Percentiles rank a stretch among this genome's conserved stretches.
Evolutionary conservation across 2,888 invertebrate genomes (phyloP).

Genomic region (Serripes groenlandicus): DNA sequence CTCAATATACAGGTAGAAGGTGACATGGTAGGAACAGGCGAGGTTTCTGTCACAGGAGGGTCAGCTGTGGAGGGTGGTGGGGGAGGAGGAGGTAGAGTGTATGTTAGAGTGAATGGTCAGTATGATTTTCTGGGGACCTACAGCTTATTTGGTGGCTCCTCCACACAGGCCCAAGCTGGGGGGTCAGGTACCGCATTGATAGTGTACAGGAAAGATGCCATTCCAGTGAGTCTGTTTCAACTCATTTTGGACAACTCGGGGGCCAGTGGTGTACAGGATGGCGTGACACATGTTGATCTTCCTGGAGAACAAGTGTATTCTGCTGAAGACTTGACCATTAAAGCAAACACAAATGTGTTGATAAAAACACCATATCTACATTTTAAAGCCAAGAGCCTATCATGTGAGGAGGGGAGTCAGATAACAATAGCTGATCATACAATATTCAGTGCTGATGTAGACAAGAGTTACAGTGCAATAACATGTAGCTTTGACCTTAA

Average conservation of each 20-base stretch:
- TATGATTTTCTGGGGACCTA: conserved; percentile 72
- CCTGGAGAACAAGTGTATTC: conserved; percentile 18
- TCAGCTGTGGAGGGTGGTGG: conserved; percentile 65
- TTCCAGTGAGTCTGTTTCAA: conserved; percentile 38
- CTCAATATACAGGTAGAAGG: conserved; percentile 45
- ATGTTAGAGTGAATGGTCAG: conserved; percentile 50
- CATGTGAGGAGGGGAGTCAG: conserved; percentile 66
- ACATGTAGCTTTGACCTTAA: conserved; percentile 74
- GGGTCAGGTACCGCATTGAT: conserved; percentile 75
- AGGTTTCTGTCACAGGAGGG: conserved; percentile 69
- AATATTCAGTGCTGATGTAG: conserved; percentile 72
- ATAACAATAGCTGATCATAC: conserved; percentile 70
- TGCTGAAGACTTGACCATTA: conserved; percentile 64
- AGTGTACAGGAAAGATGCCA: conserved; percentile 33
- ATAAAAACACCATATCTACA: conserved; percentile 58
- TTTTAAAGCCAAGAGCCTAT: conserved; percentile 66
- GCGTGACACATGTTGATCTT: conserved; percentile 66
- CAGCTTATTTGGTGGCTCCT: conserved; percentile 68
- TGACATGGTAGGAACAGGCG: conserved; percentile 68
- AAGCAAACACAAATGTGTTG: conserved; percentile 58
- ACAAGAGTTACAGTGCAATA: conserved; percentile 67
- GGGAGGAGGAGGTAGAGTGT: conserved; percentile 76
- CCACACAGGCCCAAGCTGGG: conserved; percentile 62
- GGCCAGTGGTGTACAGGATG: conserved; percentile 46
- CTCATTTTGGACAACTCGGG: conserved; percentile 61